Evolutionary conservation across 2,888 invertebrate genomes (phyloP).

Genomic region (Frankliniella fusca): DNA sequence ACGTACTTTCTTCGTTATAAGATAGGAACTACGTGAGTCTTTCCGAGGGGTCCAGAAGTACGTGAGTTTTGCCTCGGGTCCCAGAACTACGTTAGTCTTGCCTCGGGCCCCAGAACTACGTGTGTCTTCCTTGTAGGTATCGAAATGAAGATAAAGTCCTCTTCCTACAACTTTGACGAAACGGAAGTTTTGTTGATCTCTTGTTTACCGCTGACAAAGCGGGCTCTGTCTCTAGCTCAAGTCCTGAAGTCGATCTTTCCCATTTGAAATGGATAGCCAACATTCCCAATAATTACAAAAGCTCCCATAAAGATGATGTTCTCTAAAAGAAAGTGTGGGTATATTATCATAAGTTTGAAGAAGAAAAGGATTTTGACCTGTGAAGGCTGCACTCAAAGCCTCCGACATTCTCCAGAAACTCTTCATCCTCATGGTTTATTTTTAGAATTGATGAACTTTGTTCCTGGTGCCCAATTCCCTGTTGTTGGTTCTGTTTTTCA

Average conservation of each 20-base stretch:
- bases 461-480: not conserved
- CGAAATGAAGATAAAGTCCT: not conserved
- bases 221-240: not conserved
- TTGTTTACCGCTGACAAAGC: not conserved
- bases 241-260: not conserved
- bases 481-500: not conserved
- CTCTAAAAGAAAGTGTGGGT: not conserved
- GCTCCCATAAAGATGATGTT: not conserved
- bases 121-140: too few species aligned
- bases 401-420: not conserved
- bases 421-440: not conserved
- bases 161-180: not conserved
- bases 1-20: too few species aligned
- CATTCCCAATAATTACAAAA: not conserved
- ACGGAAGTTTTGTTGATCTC: not conserved
- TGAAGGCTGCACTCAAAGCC: not conserved
- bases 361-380: not conserved
- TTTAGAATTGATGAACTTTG: not conserved
- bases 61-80: too few species aligned
- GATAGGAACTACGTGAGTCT: too few species aligned
- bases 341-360: not conserved
- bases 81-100: too few species aligned
- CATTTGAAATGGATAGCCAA: not conserved
- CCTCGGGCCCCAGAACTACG: too few species aligned
- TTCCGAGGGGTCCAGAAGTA: too few species aligned